A percentile compares a stretch with the other conserved stretches of the same genome.
Evolutionary conservation across 2,888 invertebrate species (phyloP).

Genomic region (Drosophila picticornis): DNA sequence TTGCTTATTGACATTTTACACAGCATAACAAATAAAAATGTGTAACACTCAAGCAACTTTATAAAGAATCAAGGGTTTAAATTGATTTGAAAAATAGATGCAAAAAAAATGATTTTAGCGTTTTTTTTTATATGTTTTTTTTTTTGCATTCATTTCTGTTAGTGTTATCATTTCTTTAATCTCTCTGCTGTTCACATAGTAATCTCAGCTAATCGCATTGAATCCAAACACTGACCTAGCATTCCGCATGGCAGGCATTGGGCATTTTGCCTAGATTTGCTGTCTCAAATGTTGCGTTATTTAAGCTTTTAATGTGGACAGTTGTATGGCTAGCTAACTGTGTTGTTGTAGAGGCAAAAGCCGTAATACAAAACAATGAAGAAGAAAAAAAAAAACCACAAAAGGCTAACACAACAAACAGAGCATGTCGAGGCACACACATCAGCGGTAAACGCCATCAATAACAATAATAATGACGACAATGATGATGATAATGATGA

Average conservation of each 20-base stretch:
- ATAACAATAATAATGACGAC: conserved; percentile 23
- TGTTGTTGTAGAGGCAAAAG: conserved; percentile 30
- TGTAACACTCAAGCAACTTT: conserved; percentile 17
- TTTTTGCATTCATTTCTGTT: not conserved
- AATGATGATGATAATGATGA: conserved; percentile 14
- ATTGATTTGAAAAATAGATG: not conserved
- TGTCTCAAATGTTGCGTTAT: conserved; percentile 33
- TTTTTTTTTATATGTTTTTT: not conserved
- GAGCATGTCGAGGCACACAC: conserved; percentile 56
- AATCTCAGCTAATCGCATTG: conserved; percentile 14
- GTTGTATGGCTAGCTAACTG: conserved; percentile 29
- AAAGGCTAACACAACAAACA: conserved; percentile 58
- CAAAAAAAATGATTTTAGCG: not conserved
- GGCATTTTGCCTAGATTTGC: conserved; percentile 9
- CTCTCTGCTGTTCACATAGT: not conserved
- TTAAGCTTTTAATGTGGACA: conserved; percentile 32
- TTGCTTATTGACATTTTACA: conserved; percentile 56
- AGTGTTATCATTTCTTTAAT: conserved; percentile 1
- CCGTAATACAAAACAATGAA: conserved; percentile 29
- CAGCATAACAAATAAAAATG: conserved; percentile 24
- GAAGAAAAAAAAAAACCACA: conserved; percentile 34
- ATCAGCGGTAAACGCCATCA: conserved; percentile 14
- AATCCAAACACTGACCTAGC: conserved; percentile 39
- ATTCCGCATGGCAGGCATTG: conserved; percentile 32
- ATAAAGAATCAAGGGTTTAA: not conserved